Evolutionary conservation across 2,888 invertebrate genomes (phyloP).

Genomic region (Tupiocoris notatus): DNA sequence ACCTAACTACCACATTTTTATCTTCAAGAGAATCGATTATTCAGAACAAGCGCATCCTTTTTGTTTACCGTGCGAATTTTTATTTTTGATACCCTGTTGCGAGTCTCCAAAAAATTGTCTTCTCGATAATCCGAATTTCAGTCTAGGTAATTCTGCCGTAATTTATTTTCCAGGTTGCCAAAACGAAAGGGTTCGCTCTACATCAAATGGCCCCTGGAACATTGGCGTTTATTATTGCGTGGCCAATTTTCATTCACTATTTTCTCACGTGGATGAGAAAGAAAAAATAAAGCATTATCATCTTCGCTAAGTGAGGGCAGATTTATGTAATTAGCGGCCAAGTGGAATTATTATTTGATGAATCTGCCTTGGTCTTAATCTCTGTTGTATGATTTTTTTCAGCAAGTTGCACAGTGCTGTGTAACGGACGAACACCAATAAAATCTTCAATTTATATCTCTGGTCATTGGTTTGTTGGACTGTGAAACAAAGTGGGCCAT

Average conservation of each 20-base stretch:
- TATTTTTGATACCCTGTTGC: no score
- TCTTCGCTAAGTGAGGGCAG: no score
- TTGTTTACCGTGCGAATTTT: no score
- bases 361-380: no score
- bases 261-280: conserved; percentile 36
- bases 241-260: conserved; percentile 43
- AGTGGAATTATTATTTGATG: no score
- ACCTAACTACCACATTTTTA: no score
- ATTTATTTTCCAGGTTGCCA: conserved; percentile 3
- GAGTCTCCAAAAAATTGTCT: no score
- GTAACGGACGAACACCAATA: not conserved
- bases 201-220: conserved; percentile 40
- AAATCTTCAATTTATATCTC: not conserved
- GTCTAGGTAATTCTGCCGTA: no score
- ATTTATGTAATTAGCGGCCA: no score
- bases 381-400: not conserved
- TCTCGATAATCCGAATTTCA: not conserved
- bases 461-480: not conserved
- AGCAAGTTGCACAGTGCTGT: not conserved
- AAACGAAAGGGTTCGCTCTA: conserved; percentile 13
- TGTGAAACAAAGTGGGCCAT: not conserved
- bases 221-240: conserved; percentile 38
- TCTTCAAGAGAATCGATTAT: no score
- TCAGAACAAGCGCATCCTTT: no score
- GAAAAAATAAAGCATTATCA: conserved; percentile 35